phyloP scores from a whole-genome alignment of 2,888 invertebrate species.

The Rhingia rostrata region DNA sequence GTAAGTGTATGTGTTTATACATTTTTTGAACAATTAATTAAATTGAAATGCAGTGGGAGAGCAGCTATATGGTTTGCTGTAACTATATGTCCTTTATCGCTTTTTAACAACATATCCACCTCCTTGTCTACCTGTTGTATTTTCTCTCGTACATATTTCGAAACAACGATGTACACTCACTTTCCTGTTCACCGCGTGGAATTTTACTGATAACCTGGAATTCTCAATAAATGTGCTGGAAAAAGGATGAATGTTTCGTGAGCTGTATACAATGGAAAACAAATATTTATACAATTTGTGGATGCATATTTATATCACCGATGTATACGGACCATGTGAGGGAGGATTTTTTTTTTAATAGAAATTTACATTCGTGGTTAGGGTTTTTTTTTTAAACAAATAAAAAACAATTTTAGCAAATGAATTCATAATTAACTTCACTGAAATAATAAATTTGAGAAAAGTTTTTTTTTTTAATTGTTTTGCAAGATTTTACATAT shows the following conservation, averaged over 20 bases:
- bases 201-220: neutral
- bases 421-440: no score
- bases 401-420: no score
- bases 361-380: neutral
- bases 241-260: neutral
- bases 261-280: neutral
- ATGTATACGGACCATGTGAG: neutral
- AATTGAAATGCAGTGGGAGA: constrained; percentile 8
- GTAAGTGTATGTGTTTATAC: neutral
- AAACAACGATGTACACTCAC: neutral
- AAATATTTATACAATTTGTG: constrained; percentile 30
- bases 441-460: no score
- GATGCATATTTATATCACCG: neutral
- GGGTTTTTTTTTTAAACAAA: no score
- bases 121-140: neutral
- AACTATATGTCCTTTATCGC: neutral
- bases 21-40: constrained; percentile 11
- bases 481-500: no score
- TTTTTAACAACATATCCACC: no score
- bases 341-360: neutral
- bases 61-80: neutral
- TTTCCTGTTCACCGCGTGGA: neutral
- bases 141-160: neutral
- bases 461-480: no score
- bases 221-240: neutral